These are phyloP conservation scores for Leptinotarsa rubiginosa DNA, from an alignment of 2,888 invertebrate genomes.

Conservation along the genomic window DNA sequence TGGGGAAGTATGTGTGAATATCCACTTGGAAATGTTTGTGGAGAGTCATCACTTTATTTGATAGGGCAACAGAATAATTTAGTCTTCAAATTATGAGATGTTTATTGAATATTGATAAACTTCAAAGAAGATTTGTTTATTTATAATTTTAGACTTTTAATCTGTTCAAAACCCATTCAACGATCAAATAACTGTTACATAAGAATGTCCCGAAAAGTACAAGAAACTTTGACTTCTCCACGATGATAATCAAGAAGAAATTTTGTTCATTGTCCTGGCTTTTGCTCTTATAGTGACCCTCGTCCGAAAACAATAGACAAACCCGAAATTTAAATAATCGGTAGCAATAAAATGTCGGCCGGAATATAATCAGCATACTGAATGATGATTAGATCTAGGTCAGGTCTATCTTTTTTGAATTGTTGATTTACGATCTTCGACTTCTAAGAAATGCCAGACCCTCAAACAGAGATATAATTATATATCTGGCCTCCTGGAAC, in stretches of 20 bases:
- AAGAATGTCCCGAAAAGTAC: too few relatives aligned
- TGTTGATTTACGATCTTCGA: constrained; percentile 13
- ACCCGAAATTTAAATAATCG: not conserved
- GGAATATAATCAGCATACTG: not conserved
- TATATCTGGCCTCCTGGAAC: constrained; percentile 1
- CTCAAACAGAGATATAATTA: constrained; percentile 15
- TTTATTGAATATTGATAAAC: too few relatives aligned
- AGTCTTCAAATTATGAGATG: too few relatives aligned
- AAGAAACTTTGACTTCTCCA: too few relatives aligned
- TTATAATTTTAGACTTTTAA: too few relatives aligned
- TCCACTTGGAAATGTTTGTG: not conserved
- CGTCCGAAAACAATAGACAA: not conserved
- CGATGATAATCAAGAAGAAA: too few relatives aligned
- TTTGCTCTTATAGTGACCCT: not conserved
- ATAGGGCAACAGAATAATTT: too few relatives aligned
- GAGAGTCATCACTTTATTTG: not conserved
- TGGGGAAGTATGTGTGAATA: not conserved
- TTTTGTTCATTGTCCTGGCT: too few relatives aligned
- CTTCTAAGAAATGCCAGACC: constrained; percentile 2
- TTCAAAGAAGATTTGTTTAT: too few relatives aligned
- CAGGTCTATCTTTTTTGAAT: not conserved
- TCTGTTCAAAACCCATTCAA: too few relatives aligned
- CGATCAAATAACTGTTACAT: too few relatives aligned
- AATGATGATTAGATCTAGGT: constrained; percentile 6
- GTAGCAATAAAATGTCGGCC: constrained; percentile 4